These are phyloP conservation scores for Indicator maculatus DNA, from an alignment of 2,113 vertebrate species.

Conservation along the genomic window DNA sequence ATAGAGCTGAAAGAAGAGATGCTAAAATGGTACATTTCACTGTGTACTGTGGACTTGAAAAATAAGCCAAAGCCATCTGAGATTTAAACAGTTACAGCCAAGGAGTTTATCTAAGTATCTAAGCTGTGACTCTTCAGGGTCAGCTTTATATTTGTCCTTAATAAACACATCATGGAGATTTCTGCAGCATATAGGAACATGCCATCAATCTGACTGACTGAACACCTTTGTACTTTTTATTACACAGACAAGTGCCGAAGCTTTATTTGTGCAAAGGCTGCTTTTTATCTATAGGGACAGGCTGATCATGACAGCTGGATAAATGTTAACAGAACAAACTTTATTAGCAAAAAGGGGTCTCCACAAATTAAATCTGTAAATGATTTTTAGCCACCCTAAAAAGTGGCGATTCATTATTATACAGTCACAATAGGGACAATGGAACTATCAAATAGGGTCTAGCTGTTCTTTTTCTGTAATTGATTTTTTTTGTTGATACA, in stretches of 20 bases:
- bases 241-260: conserved; percentile 32
- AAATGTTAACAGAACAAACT: conserved; percentile 34
- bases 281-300: conserved; percentile 28
- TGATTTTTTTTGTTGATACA: conserved; percentile 64
- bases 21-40: conserved; percentile 13
- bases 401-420: neutral
- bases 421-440: conserved; percentile 50
- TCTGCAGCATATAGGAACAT: conserved; percentile 17
- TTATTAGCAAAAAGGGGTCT: conserved; percentile 26
- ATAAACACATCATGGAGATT: neutral
- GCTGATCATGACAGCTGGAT: conserved; percentile 32
- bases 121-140: conserved; percentile 22
- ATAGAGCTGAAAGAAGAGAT: conserved; percentile 11
- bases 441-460: conserved; percentile 50
- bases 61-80: conserved; percentile 23
- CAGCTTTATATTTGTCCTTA: conserved; percentile 24
- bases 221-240: conserved; percentile 19
- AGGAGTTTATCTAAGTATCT: conserved; percentile 22
- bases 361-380: conserved; percentile 30
- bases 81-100: conserved; percentile 44
- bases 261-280: conserved; percentile 67
- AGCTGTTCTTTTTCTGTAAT: conserved; percentile 67
- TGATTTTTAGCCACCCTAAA: conserved; percentile 32
- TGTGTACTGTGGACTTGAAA: neutral
- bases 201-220: neutral